phyloP scores from a whole-genome alignment of 2,797 vertebrate species.

The Yasuhikotakia modesta region DNA sequence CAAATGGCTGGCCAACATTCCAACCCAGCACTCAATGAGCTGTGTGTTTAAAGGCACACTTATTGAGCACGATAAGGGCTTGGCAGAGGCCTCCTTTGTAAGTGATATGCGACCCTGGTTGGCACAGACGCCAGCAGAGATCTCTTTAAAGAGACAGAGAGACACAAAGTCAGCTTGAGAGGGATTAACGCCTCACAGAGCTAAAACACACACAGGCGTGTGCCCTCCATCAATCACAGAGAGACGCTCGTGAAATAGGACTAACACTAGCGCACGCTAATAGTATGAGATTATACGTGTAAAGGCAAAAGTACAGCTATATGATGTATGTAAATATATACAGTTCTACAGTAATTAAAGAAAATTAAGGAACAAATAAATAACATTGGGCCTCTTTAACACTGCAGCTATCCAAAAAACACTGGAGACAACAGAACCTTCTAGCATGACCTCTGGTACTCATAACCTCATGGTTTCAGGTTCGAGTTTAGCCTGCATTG shows the following conservation, averaged over 20 bases:
- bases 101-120: constrained; percentile 74
- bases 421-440: background rate
- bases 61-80: constrained; percentile 64
- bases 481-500: too few relatives aligned
- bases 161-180: constrained; percentile 68
- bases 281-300: constrained; percentile 9
- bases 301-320: background rate
- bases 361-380: too few relatives aligned
- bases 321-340: background rate
- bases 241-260: constrained; percentile 16
- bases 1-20: constrained; percentile 70
- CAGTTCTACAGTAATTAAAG: too few relatives aligned
- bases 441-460: too few relatives aligned
- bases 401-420: background rate
- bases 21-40: constrained; percentile 67
- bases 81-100: constrained; percentile 77
- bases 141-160: constrained; percentile 71
- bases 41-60: constrained; percentile 58
- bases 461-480: too few relatives aligned
- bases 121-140: constrained; percentile 74
- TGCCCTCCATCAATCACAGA: constrained; percentile 32
- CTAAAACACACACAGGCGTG: constrained; percentile 48
- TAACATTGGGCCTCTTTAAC: background rate
- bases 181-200: constrained; percentile 72
- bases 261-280: constrained; percentile 10